Conservation (phyloP, 2,888 invertebrate species). For the Parascotia fuliginaria region DNA sequence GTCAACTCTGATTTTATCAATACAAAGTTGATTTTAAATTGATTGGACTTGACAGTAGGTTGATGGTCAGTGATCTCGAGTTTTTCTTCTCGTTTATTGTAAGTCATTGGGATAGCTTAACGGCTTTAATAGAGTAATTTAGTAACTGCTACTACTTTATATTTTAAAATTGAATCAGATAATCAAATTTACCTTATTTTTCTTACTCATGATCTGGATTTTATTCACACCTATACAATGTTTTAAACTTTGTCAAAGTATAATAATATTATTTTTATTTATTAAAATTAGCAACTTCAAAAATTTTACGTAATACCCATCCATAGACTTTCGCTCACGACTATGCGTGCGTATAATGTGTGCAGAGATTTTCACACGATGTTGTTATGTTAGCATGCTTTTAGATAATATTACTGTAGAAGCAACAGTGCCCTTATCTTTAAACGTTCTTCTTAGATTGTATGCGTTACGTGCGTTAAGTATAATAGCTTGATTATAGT, state of each 20-base stretch:
- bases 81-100: conserved; percentile 34
- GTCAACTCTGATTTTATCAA: conserved; percentile 42
- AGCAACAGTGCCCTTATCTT: conserved; percentile 23
- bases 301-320: conserved; percentile 60
- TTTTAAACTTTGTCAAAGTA: conserved; percentile 27
- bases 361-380: conserved; percentile 71
- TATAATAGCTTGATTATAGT: neutral
- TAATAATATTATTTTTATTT: conserved; percentile 31
- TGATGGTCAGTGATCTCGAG: conserved; percentile 39
- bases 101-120: conserved; percentile 15
- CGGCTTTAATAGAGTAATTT: conserved; percentile 10
- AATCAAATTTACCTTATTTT: too few relatives aligned
- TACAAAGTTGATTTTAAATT: conserved; percentile 23
- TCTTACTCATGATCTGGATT: too few relatives aligned
- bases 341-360: conserved; percentile 64
- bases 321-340: conserved; percentile 71
- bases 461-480: neutral
- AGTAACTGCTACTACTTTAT: too few relatives aligned
- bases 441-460: conserved; percentile 11
- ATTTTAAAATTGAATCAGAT: too few relatives aligned
- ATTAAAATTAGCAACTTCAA: conserved; percentile 33
- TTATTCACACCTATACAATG: too few relatives aligned
- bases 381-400: conserved; percentile 45
- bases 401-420: conserved; percentile 32
- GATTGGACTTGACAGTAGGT: conserved; percentile 8